A percentile compares a stretch with the other conserved stretches of the same genome.
phyloP scores from a whole-genome alignment of 2,888 invertebrate species.

The Drosophila nr. perissopoda region DNA sequence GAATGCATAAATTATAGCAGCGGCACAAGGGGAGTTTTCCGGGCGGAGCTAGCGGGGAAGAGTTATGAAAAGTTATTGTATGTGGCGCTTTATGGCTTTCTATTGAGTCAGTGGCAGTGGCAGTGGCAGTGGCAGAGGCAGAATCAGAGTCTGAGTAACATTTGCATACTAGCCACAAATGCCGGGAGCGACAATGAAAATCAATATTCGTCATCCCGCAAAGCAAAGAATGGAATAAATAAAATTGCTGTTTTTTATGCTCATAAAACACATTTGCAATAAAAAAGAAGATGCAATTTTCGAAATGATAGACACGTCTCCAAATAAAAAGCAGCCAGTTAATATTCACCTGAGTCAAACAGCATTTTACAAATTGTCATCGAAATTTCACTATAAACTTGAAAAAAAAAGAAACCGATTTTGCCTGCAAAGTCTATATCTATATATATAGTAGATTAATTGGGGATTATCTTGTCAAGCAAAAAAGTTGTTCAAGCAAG shows the following conservation, averaged over 20 bases:
- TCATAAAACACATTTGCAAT: background rate
- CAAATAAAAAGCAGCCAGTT: background rate
- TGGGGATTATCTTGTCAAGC: too few relatives aligned
- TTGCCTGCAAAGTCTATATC: too few relatives aligned
- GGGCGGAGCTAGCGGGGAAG: too few relatives aligned
- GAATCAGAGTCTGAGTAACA: constrained; percentile 6
- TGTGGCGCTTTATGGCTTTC: background rate
- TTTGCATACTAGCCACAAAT: constrained; percentile 22
- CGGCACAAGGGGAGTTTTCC: too few relatives aligned
- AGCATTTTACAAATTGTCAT: background rate
- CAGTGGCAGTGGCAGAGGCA: too few relatives aligned
- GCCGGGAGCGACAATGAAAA: constrained; percentile 15
- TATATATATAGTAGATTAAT: too few relatives aligned
- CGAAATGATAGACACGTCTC: background rate
- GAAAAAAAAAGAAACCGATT: too few relatives aligned
- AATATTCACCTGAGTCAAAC: background rate
- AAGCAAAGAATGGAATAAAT: background rate
- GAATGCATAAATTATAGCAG: constrained; percentile 33
- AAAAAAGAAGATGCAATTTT: background rate
- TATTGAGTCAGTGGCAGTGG: background rate
- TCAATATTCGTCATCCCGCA: constrained; percentile 20
- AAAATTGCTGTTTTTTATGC: background rate
- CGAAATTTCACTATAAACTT: too few relatives aligned
- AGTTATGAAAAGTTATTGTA: constrained; percentile 1
- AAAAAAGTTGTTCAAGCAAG: too few relatives aligned